Evolutionary conservation across 2,797 vertebrate genomes (phyloP).

Genomic region (Tenualosa ilisha): DNA sequence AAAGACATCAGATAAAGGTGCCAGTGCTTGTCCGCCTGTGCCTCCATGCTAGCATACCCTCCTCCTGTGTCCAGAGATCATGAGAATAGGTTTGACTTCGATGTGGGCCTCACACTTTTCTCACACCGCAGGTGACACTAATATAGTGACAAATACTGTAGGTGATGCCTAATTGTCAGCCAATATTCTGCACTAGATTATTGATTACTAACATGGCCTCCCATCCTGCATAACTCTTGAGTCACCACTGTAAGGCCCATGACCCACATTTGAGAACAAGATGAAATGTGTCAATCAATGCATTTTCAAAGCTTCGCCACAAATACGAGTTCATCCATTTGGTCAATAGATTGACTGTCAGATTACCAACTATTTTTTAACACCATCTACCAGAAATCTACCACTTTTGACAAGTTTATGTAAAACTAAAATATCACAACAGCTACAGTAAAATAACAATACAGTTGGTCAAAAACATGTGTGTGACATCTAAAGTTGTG

Average conservation of each 20-base stretch:
- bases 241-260: background rate
- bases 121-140: too few relatives aligned
- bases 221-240: background rate
- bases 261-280: background rate
- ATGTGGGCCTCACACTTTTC: too few relatives aligned
- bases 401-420: background rate
- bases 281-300: background rate
- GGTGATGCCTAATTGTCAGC: background rate
- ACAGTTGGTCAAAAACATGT: background rate
- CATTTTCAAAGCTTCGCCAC: background rate
- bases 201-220: background rate
- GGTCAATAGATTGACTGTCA: background rate
- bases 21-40: background rate
- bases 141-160: too few relatives aligned
- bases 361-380: too few relatives aligned
- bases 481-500: background rate
- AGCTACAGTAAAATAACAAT: background rate
- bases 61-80: too few relatives aligned
- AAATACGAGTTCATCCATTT: background rate
- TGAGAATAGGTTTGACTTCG: too few relatives aligned
- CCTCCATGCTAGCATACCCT: background rate
- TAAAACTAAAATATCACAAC: background rate
- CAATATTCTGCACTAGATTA: background rate
- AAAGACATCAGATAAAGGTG: background rate
- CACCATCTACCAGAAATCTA: too few relatives aligned